A percentile compares a stretch with the other conserved stretches of the same genome.
Evolutionary conservation across 2,888 invertebrate species (phyloP).

Genomic region (Drosophila ezoana): DNA sequence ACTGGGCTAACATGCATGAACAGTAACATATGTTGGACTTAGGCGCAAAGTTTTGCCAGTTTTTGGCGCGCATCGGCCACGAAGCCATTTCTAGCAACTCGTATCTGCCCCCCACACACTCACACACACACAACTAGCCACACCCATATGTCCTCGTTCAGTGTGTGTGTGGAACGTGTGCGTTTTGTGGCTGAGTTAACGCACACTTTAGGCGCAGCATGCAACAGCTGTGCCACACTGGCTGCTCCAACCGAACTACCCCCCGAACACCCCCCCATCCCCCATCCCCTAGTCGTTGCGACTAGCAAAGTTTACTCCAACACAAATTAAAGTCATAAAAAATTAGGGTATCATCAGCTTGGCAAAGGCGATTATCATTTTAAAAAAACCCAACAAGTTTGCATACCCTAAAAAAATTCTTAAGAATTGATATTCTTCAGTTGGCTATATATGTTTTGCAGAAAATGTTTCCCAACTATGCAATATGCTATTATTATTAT

Average conservation of each 20-base stretch:
- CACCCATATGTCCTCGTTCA: constrained; percentile 13
- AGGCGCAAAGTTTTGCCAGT: constrained; percentile 60
- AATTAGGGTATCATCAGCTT: constrained; percentile 5
- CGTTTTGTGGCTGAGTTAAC: constrained; percentile 71
- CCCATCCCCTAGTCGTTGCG: constrained; percentile 24
- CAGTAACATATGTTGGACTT: constrained; percentile 79
- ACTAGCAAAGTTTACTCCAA: constrained; percentile 33
- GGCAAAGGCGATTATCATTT: constrained; percentile 5
- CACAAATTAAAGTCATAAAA: constrained; percentile 26
- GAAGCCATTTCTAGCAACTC: constrained; percentile 43
- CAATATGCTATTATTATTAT: too few relatives aligned
- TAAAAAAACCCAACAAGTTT: constrained; percentile 1
- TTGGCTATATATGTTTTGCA: too few relatives aligned
- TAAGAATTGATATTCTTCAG: too few relatives aligned
- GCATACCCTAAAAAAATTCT: not conserved
- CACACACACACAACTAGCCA: not conserved
- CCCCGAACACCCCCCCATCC: not conserved
- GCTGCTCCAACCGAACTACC: not conserved
- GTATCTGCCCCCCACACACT: not conserved
- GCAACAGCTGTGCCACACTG: constrained; percentile 68
- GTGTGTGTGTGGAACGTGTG: constrained; percentile 70
- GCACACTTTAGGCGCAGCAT: constrained; percentile 72
- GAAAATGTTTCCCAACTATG: too few relatives aligned
- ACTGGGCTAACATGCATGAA: constrained; percentile 71
- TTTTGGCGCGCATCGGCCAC: constrained; percentile 53